phyloP scores from a whole-genome alignment of 2,888 invertebrate genomes.

The Oxystoma pomonae region DNA sequence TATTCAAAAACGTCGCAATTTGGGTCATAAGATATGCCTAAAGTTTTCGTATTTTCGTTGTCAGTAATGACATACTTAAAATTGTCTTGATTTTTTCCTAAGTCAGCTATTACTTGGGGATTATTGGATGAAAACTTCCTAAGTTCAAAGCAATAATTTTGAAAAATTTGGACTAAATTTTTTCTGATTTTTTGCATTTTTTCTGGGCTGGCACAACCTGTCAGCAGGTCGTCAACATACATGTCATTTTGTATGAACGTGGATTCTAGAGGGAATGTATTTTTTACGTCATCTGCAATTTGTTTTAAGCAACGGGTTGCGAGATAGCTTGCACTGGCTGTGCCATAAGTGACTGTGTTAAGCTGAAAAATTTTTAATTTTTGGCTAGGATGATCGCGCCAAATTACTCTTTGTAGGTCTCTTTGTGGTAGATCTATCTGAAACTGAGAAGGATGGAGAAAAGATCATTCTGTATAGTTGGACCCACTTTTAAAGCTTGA shows the following conservation, averaged over 20 bases:
- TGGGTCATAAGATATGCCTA: constrained; percentile 23
- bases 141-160: constrained; percentile 7
- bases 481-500: constrained; percentile 9
- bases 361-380: constrained; percentile 9
- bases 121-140: constrained; percentile 11
- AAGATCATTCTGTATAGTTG: constrained; percentile 9
- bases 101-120: not conserved
- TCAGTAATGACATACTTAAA: constrained; percentile 9
- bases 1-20: constrained; percentile 20
- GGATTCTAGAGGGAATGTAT: not conserved
- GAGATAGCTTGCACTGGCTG: constrained; percentile 6
- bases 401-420: constrained; percentile 11
- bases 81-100: not conserved
- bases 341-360: constrained; percentile 14
- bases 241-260: constrained; percentile 2
- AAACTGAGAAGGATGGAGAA: constrained; percentile 9
- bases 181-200: not conserved
- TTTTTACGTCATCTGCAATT: not conserved
- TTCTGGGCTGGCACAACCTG: too few relatives aligned
- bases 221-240: too few relatives aligned
- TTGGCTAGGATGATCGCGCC: constrained; percentile 1
- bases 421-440: constrained; percentile 4
- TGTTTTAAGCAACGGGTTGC: constrained; percentile 12
- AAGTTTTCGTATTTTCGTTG: constrained; percentile 16
- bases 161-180: not conserved